Base-by-base conservation (phyloP, 2,797 vertebrate species). In the Rhinophrynus dorsalis region DNA sequence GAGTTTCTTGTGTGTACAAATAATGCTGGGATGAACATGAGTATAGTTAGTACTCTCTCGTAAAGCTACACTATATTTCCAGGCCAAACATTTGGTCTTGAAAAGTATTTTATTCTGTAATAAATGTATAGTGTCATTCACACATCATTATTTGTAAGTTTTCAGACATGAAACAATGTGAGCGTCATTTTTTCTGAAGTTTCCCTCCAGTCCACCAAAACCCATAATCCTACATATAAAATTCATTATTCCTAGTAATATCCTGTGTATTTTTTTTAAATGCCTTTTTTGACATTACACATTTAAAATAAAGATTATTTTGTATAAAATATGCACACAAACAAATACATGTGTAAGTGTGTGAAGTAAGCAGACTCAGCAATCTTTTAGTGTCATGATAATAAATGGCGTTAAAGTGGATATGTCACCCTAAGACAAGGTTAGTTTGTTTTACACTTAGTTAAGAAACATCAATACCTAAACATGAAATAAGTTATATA, bases 241-340 rank as follows among this genome's bases (percentile, higher is more conserved):
- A 64, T 62, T 70, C 51, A 64, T 72, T 52, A 56, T 72, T 72
- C 44, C 64, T 58, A 50, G 60, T 65, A 72, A 72, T 72, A 72
- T 72, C 60, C 68, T 72, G 60, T 65, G 52, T 58, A 27, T 30
- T 71, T 72, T 63, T 24, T 37, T 13, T 32, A 12, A 71, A 62
- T 56, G 15, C 35, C n/a, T 40, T 59, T 37, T 48, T 48, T 40
- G 68, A 58, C 58, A 71, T 64, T 29, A 63, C 56, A 56, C 40
- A 33, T 63, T 55, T 63, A 33, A 35, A 54, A 71, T 8, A 38
- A 48, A 63, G 13, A 13, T 52, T 29, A 26, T 51, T 42, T 44
- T 54, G 45, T 50, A 17, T 33, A 45, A 56, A 45, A 55, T 15
- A 56, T 35, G 40, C 32, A 57, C 58, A 56, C 18, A 64, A 40